Conservation (phyloP, 2,797 vertebrate species). For the Platyrinchus mystaceus region DNA sequence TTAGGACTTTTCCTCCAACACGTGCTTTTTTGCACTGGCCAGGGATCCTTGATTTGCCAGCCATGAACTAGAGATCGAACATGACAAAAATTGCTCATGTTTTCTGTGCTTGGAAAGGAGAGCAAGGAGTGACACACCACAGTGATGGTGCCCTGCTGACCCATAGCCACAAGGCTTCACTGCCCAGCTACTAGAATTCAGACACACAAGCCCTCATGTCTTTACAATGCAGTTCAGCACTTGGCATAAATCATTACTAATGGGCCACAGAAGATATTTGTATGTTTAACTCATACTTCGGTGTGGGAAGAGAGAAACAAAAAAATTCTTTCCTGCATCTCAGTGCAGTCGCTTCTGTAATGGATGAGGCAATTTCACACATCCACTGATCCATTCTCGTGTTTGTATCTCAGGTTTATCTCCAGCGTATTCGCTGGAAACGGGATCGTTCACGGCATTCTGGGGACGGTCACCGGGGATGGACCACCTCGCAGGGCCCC, state of each 20-base stretch:
- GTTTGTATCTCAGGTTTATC: background rate
- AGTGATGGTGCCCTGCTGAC: background rate
- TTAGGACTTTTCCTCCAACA: background rate
- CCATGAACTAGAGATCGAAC: background rate
- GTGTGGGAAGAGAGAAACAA: background rate
- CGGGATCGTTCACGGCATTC: fast-evolving
- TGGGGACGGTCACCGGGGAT: too few relatives aligned
- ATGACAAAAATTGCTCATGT: background rate
- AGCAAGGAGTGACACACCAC: background rate
- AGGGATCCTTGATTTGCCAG: background rate
- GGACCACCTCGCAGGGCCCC: fast-evolving
- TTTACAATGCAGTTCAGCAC: background rate
- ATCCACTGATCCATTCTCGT: background rate
- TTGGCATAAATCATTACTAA: background rate
- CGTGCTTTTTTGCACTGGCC: background rate
- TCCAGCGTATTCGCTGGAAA: background rate
- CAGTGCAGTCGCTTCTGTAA: background rate
- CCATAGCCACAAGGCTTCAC: fast-evolving
- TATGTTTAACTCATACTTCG: background rate
- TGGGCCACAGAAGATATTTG: fast-evolving
- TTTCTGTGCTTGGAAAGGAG: background rate
- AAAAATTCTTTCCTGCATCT: background rate
- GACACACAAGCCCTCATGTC: fast-evolving
- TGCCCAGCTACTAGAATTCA: background rate
- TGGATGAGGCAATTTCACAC: background rate